A percentile compares a stretch with the other conserved stretches of the same genome.
These are phyloP conservation scores for Graptemys geographica DNA, from an alignment of 2,797 vertebrate genomes.

Conservation along the genomic window DNA sequence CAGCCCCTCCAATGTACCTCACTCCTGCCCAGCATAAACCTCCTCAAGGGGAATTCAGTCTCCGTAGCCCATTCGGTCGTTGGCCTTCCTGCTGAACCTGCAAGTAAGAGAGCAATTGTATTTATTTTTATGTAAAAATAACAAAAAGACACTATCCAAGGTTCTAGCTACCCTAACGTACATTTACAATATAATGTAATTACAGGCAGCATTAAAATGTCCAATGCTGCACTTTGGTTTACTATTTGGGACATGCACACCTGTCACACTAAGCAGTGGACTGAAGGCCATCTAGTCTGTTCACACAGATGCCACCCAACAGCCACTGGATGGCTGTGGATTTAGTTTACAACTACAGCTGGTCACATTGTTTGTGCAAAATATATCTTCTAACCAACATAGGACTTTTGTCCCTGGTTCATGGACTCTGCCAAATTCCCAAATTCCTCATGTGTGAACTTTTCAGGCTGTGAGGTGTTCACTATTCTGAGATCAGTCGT, in stretches of 20 bases:
- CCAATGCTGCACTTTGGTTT: neutral
- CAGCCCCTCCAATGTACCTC: too few species aligned
- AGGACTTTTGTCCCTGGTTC: neutral
- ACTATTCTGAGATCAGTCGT: too few species aligned
- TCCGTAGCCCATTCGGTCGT: too few species aligned
- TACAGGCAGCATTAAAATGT: neutral
- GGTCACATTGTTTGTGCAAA: neutral
- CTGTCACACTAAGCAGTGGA: neutral
- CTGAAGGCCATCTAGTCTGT: neutral
- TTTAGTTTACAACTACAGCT: neutral
- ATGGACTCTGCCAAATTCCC: neutral
- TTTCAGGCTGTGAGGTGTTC: neutral
- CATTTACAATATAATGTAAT: neutral
- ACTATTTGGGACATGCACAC: neutral
- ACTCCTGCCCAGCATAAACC: too few species aligned
- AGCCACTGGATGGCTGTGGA: neutral
- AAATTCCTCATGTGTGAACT: conserved; percentile 1
- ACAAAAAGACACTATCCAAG: neutral
- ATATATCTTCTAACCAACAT: neutral
- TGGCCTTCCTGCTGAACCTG: too few species aligned
- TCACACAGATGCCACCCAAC: neutral
- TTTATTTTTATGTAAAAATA: too few species aligned
- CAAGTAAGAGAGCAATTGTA: too few species aligned
- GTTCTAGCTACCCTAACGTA: neutral
- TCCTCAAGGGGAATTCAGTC: too few species aligned